Percentiles rank a stretch among this genome's conserved stretches.
phyloP scores from a whole-genome alignment of 2,888 invertebrate species.

The Drosophila fungiperda region DNA sequence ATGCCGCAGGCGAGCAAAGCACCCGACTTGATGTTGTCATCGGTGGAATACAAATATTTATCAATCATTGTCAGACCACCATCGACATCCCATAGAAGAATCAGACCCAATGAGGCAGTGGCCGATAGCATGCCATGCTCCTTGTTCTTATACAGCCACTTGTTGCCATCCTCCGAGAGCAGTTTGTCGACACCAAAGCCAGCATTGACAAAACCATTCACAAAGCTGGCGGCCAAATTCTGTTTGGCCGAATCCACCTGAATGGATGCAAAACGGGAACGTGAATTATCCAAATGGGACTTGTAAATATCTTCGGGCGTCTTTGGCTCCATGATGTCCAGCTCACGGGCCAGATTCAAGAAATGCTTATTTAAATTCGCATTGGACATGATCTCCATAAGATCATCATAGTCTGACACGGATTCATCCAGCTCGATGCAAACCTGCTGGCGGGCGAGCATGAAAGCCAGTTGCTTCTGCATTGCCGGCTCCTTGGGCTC shows the following conservation, averaged over 20 bases:
- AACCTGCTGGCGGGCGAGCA: slow-evolving; percentile 97
- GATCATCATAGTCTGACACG: slow-evolving; percentile 89
- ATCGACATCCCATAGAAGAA: slow-evolving; percentile 99
- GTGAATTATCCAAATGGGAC: slow-evolving; percentile 95
- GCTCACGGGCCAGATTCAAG: slow-evolving; percentile 95
- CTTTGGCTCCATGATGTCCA: slow-evolving; percentile 99
- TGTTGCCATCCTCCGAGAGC: slow-evolving; percentile 92
- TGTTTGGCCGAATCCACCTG: slow-evolving; percentile 97
- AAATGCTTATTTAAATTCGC: slow-evolving; percentile 97
- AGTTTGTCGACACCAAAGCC: slow-evolving; percentile 99
- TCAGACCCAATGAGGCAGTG: slow-evolving; percentile 97
- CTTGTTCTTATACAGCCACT: slow-evolving; percentile 98
- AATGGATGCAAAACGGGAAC: slow-evolving; percentile 90
- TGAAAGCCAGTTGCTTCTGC: slow-evolving; percentile 97
- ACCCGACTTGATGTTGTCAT: slow-evolving; percentile 98
- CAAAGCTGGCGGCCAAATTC: slow-evolving; percentile 98
- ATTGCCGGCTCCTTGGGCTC: slow-evolving; percentile 92
- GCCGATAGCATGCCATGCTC: slow-evolving; percentile 99
- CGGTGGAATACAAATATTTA: slow-evolving; percentile 97
- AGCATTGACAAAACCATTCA: slow-evolving; percentile 99
- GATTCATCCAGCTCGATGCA: slow-evolving; percentile 92
- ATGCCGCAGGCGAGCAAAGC: slow-evolving; percentile 98
- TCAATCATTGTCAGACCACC: slow-evolving; percentile 99
- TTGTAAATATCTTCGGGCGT: slow-evolving; percentile 99
- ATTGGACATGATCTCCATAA: slow-evolving; percentile 97